phyloP scores from a whole-genome alignment of 2,113 vertebrate species.

The Plecotus auritus region DNA sequence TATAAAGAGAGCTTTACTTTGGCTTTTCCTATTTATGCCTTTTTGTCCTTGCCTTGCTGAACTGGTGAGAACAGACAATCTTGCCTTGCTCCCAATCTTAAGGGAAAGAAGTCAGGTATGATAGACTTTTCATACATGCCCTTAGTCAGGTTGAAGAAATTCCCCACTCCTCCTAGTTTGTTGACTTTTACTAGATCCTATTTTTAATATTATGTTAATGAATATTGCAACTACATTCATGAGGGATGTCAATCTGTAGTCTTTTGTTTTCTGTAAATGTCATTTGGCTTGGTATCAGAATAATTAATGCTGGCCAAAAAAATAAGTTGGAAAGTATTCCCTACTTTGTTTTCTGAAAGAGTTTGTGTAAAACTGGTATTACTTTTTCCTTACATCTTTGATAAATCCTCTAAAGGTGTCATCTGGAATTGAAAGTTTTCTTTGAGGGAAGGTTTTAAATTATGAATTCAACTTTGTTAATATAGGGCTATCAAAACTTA shows the following conservation, averaged over 20 bases:
- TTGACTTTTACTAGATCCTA: background rate
- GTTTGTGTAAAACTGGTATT: background rate
- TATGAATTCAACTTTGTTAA: conserved; percentile 20
- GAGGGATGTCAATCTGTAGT: background rate
- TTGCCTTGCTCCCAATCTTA: background rate
- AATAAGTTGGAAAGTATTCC: background rate
- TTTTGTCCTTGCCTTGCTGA: background rate
- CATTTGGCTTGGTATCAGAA: background rate
- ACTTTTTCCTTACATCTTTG: background rate
- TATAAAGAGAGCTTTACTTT: background rate
- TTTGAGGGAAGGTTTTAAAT: background rate
- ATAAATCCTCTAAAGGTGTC: background rate
- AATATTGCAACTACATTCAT: background rate
- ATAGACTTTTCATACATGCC: background rate
- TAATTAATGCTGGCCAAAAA: background rate
- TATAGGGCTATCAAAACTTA: background rate
- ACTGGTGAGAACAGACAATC: background rate
- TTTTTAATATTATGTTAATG: background rate
- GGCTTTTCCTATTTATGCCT: background rate
- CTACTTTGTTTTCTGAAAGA: background rate
- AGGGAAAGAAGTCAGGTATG: background rate
- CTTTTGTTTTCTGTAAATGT: background rate
- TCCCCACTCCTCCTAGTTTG: background rate
- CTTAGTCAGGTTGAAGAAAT: background rate
- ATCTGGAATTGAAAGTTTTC: background rate